These are phyloP conservation scores for Cheilinus undulatus DNA, from an alignment of 2,113 vertebrate species.

Conservation along the genomic window DNA sequence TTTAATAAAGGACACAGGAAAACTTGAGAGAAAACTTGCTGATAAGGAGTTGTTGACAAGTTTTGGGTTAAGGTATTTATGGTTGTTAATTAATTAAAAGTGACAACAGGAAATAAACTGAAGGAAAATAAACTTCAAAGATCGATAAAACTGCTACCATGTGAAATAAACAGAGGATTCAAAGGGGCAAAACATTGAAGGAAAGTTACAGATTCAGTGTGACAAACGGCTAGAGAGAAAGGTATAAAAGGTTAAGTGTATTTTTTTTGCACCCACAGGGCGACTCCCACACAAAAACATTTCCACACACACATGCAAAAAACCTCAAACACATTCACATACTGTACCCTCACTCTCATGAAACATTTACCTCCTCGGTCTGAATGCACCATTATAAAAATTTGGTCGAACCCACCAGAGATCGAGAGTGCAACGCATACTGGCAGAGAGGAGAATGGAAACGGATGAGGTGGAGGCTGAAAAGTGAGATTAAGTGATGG, in stretches of 20 bases:
- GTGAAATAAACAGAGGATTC: too few relatives aligned
- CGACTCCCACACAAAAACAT: background rate
- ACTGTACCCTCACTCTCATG: background rate
- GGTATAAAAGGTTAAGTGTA: background rate
- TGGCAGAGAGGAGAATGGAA: background rate
- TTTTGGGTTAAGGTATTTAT: background rate
- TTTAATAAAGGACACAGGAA: background rate
- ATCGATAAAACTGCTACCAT: too few relatives aligned
- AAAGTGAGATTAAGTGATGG: slow-evolving; percentile 32
- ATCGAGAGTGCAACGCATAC: slow-evolving; percentile 3
- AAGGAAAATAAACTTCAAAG: too few relatives aligned
- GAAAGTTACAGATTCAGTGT: background rate
- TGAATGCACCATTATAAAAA: background rate
- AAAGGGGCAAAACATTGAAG: too few relatives aligned
- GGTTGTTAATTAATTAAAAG: too few relatives aligned
- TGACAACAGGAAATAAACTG: background rate
- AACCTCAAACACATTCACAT: background rate
- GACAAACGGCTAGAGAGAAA: background rate
- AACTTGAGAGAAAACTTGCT: background rate
- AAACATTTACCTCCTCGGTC: slow-evolving; percentile 18
- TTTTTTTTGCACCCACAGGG: background rate
- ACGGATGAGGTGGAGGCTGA: slow-evolving; percentile 17
- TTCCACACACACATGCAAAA: background rate
- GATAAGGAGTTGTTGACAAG: background rate
- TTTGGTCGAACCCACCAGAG: background rate